These are phyloP conservation scores for Morone saxatilis DNA, from an alignment of 2,113 vertebrate species.

Conservation along the genomic window DNA sequence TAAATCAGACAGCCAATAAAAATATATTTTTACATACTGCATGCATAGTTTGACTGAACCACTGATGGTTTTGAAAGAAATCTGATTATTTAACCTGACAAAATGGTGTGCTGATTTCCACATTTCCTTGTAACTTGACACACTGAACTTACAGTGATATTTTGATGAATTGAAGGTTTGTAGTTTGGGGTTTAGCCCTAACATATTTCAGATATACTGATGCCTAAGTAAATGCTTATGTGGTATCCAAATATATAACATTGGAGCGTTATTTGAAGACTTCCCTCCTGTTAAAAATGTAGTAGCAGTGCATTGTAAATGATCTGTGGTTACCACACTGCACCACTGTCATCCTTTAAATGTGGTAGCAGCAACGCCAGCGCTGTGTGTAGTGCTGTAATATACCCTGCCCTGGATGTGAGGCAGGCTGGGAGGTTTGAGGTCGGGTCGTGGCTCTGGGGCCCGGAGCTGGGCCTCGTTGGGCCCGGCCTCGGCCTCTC, in stretches of 20 bases:
- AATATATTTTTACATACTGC: conserved; percentile 66
- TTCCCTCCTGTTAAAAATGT: conserved; percentile 38
- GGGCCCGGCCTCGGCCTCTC: conserved; percentile 25
- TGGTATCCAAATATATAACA: conserved; percentile 56
- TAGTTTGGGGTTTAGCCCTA: conserved; percentile 33
- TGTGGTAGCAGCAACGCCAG: conserved; percentile 28
- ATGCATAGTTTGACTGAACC: conserved; percentile 57
- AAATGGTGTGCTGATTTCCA: conserved; percentile 66
- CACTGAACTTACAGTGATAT: conserved; percentile 22
- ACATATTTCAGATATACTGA: conserved; percentile 41
- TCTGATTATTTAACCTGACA: conserved; percentile 77
- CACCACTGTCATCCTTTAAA: conserved; percentile 45
- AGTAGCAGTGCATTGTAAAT: conserved; percentile 46
- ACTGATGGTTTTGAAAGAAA: conserved; percentile 66
- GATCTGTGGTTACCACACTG: conserved; percentile 22
- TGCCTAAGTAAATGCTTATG: conserved; percentile 44
- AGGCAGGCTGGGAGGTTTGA: conserved; percentile 24
- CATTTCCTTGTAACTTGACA: conserved; percentile 60
- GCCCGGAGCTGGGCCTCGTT: background rate
- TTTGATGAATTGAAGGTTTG: conserved; percentile 56
- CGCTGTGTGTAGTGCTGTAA: background rate
- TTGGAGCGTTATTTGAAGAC: conserved; percentile 30
- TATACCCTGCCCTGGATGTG: conserved; percentile 6
- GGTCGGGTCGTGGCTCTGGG: conserved; percentile 39
- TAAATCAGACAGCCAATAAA: conserved; percentile 62